phyloP scores from a whole-genome alignment of 2,888 invertebrate genomes.

The Pristionchus japonicus region DNA sequence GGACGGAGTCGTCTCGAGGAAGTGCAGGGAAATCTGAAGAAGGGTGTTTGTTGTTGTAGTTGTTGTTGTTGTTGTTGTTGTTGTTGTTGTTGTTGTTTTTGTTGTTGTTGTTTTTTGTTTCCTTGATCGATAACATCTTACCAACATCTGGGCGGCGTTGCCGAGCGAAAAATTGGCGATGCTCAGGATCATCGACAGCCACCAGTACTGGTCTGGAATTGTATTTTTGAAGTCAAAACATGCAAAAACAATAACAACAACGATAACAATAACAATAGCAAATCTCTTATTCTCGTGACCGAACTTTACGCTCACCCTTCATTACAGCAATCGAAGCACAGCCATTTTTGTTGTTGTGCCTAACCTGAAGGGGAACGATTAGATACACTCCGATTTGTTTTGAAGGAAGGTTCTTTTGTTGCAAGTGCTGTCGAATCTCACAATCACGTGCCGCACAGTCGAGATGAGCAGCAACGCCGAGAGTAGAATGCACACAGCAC shows the following conservation, averaged over 20 bases:
- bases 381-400: too few relatives aligned
- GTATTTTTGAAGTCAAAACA: too few relatives aligned
- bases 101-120: not conserved
- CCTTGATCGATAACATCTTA: not conserved
- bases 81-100: not conserved
- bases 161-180: not conserved
- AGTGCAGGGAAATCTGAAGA: too few relatives aligned
- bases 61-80: not conserved
- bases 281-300: too few relatives aligned
- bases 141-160: not conserved
- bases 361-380: too few relatives aligned
- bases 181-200: not conserved
- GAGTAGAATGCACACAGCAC: not conserved
- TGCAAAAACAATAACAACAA: too few relatives aligned
- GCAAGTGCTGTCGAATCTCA: not conserved
- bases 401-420: not conserved
- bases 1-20: not conserved
- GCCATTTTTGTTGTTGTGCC: not conserved
- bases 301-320: not conserved
- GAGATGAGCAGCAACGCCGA: not conserved
- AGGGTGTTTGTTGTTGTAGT: not conserved
- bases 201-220: not conserved
- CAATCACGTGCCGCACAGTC: not conserved
- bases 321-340: not conserved
- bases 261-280: too few relatives aligned